Evolutionary conservation across 1,140 invertebrate species (phyloP), one percentile per base, ranked within the genome.

Genomic region (Diabrotica undecimpunctata): DNA sequence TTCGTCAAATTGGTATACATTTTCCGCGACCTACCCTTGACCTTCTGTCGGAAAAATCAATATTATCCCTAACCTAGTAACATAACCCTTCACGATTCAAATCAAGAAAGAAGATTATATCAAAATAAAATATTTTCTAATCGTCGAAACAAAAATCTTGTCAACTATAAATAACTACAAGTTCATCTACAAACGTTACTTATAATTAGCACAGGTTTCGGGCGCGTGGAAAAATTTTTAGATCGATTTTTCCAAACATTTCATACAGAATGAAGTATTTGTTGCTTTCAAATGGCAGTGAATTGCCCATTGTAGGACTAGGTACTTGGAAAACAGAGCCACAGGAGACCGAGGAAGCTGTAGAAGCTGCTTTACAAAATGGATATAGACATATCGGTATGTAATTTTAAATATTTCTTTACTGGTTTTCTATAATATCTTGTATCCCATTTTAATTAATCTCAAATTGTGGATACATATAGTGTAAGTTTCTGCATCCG

Each of bases 301-400:
- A 83, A 51, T 87, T 88, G 83, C 86, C 86, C 5, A 77, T 81
- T 56, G 79, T 88, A 6, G 86, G 86, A 12, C 75, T 87, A 25
- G 86, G 86, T 25, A 86, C 86, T 41, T 87, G 85, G 85, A 82
- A 85, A 79, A 79, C 84, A n/a, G 79, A 81, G 70, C 72, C 81
- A 4, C 79, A 85, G 70, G 84, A 86, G 74, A 79, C 86, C 11
- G 81, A 86, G 72, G 72, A 70, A 11, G 83, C 81, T 25, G 74
- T 88, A 0, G 74, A 76, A 8, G 70, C 71, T 11, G 87, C 87
- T 13, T 72, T 90, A 13, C 77, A 86, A 25, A 77, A 67, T 69
- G 87, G 87, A 11, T 89, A 88, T 72, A 80, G 83, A 50, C 86
- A 86, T 67, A 85, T 89, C 39, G 75, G 75, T 78, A 70, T 64